These are phyloP conservation scores for Gopherus flavomarginatus DNA, from an alignment of 2,113 vertebrate genomes.

Conservation along the genomic window DNA sequence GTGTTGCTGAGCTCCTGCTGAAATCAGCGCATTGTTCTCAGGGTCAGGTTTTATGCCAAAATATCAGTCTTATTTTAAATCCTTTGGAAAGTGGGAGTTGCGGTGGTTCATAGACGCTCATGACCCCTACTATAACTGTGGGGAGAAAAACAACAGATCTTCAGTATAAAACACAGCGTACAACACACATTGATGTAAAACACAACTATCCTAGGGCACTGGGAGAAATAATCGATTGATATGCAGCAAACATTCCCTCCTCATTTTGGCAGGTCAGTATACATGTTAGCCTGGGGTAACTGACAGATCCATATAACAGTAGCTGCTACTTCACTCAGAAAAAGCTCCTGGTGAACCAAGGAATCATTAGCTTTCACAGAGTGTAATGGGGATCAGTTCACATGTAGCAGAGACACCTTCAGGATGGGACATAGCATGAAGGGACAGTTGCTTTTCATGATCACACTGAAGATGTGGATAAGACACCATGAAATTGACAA, in stretches of 20 bases:
- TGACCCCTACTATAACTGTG: background rate
- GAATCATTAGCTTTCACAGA: slow-evolving; percentile 30
- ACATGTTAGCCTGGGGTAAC: slow-evolving; percentile 13
- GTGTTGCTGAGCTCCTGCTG: fast-evolving
- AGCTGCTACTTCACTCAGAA: slow-evolving; percentile 55
- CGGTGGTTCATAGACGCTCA: background rate
- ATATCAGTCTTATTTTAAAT: background rate
- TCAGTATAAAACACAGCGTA: background rate
- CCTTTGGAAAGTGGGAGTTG: slow-evolving; percentile 14
- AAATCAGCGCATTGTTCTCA: background rate
- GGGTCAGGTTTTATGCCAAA: background rate
- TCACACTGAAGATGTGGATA: slow-evolving; percentile 2
- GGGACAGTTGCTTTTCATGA: background rate
- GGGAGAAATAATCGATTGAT: slow-evolving; percentile 33
- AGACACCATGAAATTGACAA: background rate
- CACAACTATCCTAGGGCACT: slow-evolving; percentile 1
- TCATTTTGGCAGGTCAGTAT: background rate
- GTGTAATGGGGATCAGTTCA: slow-evolving; percentile 37
- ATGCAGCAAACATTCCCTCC: slow-evolving; percentile 33
- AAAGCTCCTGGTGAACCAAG: slow-evolving; percentile 36
- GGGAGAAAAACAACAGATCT: slow-evolving; percentile 34
- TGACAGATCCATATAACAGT: slow-evolving; percentile 48
- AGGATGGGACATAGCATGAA: background rate
- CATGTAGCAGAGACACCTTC: slow-evolving; percentile 30
- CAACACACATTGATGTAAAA: background rate